These are phyloP conservation scores for Gila robusta DNA, from an alignment of 2,797 vertebrate species.

Conservation along the genomic window DNA sequence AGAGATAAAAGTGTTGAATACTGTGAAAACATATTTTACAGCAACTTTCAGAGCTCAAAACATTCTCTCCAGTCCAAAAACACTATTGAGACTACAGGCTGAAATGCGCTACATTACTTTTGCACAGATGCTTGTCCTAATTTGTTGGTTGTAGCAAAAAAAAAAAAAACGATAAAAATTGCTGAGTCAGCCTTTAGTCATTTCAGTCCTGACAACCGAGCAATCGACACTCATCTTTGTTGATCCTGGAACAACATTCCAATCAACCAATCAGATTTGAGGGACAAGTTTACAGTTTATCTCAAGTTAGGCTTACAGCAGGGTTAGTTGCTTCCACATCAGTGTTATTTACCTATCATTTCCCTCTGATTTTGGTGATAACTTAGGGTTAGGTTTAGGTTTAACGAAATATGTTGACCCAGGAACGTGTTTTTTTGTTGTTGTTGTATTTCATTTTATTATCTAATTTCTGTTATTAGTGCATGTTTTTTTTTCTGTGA, in stretches of 20 bases:
- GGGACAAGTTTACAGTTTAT: background rate
- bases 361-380: background rate
- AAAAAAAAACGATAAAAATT: no score
- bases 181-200: background rate
- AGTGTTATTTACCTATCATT: background rate
- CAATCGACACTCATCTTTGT: background rate
- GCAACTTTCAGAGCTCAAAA: conserved; percentile 15
- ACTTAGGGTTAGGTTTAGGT: background rate
- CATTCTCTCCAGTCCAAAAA: background rate
- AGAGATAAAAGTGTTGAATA: conserved; percentile 19
- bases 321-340: no score
- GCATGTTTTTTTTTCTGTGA: no score
- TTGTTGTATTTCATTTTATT: no score
- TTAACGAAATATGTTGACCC: no score
- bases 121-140: background rate
- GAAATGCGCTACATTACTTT: background rate
- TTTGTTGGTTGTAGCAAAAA: background rate
- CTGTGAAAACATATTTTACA: conserved; percentile 16
- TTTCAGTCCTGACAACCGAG: background rate
- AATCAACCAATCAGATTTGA: background rate
- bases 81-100: background rate
- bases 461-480: background rate
- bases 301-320: no score
- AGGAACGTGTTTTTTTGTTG: no score
- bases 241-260: background rate